Evolutionary conservation across 1,140 invertebrate species (phyloP).

Genomic region (Orius insidiosus): DNA sequence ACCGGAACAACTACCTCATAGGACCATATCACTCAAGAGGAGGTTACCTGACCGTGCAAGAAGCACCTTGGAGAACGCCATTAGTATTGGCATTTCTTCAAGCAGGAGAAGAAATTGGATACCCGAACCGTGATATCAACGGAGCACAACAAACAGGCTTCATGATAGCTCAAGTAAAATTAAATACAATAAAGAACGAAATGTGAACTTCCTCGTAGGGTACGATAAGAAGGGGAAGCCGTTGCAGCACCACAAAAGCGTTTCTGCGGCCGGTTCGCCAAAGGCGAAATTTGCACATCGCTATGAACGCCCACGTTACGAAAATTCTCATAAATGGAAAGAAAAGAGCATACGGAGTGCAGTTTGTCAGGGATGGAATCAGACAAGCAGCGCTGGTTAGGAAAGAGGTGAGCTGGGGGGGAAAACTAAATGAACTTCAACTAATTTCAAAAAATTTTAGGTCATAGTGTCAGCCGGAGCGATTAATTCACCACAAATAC

Average conservation of each 20-base stretch:
- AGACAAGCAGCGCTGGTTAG: conserved; percentile 43
- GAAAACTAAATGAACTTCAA: no score
- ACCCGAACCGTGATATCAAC: conserved; percentile 73
- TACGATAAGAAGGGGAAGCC: conserved; percentile 63
- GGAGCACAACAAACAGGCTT: conserved; percentile 66
- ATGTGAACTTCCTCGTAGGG: conserved; percentile 28
- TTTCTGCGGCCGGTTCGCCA: conserved; percentile 63
- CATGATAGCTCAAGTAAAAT: conserved; percentile 54
- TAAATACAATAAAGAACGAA: no score
- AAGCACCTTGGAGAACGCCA: conserved; percentile 66
- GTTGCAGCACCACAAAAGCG: conserved; percentile 81
- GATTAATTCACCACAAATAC: conserved; percentile 59
- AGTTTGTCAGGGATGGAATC: conserved; percentile 50
- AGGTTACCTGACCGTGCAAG: conserved; percentile 65
- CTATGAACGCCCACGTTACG: conserved; percentile 57
- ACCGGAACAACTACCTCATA: conserved; percentile 62
- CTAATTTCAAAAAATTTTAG: conserved; percentile 13
- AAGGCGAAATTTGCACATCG: conserved; percentile 60
- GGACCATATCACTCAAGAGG: conserved; percentile 50
- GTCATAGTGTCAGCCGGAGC: conserved; percentile 57
- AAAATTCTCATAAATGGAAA: conserved; percentile 49
- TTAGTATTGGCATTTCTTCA: conserved; percentile 66
- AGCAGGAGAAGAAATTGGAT: conserved; percentile 71
- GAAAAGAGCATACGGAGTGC: conserved; percentile 53
- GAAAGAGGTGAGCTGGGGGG: conserved; percentile 41